These are phyloP conservation scores for Brachynemurus nebulosus DNA, from an alignment of 2,888 invertebrate genomes.

Conservation along the genomic window DNA sequence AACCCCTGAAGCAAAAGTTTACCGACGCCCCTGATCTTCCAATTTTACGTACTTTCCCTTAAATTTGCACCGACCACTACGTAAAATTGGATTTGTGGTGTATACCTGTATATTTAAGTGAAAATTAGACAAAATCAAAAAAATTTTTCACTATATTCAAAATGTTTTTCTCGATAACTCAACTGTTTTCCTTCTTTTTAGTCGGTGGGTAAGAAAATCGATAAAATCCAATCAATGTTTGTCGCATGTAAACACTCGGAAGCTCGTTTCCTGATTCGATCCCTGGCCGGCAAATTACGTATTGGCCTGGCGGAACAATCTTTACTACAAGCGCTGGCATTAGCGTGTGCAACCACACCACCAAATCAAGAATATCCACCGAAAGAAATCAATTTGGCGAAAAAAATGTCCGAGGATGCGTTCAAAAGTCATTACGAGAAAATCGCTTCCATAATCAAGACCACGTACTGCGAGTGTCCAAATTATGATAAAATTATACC, in stretches of 20 bases:
- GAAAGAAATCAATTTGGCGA: constrained; percentile 45
- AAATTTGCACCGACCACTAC: too few species aligned
- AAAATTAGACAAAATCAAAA: too few species aligned
- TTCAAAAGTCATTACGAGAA: constrained; percentile 67
- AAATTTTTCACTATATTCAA: too few species aligned
- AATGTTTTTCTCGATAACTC: too few species aligned
- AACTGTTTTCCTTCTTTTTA: constrained; percentile 26
- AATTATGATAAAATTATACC: constrained; percentile 79
- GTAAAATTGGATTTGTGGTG: too few species aligned
- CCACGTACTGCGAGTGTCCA: constrained; percentile 92
- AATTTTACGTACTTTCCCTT: too few species aligned
- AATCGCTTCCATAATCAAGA: constrained; percentile 66
- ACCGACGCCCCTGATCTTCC: too few species aligned
- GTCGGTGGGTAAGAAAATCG: constrained; percentile 75
- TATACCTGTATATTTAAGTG: too few species aligned
- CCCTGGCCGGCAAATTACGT: constrained; percentile 83
- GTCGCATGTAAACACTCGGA: constrained; percentile 83
- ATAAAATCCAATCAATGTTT: constrained; percentile 81
- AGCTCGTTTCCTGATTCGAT: constrained; percentile 79
- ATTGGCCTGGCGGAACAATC: constrained; percentile 97
- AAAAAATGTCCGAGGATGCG: constrained; percentile 45
- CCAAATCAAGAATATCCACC: constrained; percentile 52
- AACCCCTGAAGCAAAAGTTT: too few species aligned
- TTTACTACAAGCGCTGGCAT: constrained; percentile 76
- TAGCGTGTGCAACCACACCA: constrained; percentile 69